A percentile compares a stretch with the other conserved stretches of the same genome.
These are phyloP conservation scores for Lucilia sericata DNA, from an alignment of 1,140 invertebrate genomes.

Conservation along the genomic window DNA sequence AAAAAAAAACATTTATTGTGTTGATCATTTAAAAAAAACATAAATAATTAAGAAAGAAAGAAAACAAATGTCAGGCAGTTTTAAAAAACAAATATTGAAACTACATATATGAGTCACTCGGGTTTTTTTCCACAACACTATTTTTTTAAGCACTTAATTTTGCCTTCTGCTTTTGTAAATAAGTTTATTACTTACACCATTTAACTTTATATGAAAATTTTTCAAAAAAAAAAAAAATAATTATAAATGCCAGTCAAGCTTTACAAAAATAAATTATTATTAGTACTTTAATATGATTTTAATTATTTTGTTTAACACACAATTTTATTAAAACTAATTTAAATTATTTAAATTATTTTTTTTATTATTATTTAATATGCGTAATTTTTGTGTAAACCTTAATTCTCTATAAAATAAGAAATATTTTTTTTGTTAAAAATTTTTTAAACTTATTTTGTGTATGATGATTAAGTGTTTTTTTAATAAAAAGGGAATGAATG, in stretches of 20 bases:
- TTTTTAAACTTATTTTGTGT: neutral
- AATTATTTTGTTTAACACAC: neutral
- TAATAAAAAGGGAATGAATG: too few species aligned
- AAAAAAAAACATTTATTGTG: too few species aligned
- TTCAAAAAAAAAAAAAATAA: neutral
- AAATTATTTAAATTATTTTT: neutral
- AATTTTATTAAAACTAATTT: neutral
- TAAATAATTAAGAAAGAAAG: too few species aligned
- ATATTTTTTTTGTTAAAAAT: neutral
- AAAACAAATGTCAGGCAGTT: too few species aligned
- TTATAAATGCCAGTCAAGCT: slow-evolving; percentile 22
- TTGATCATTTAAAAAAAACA: too few species aligned
- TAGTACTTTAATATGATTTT: neutral
- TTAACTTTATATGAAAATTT: neutral
- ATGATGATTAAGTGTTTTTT: slow-evolving; percentile 10
- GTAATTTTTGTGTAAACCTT: neutral
- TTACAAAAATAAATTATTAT: neutral
- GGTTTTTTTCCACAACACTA: too few species aligned
- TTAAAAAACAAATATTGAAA: too few species aligned
- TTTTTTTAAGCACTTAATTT: too few species aligned
- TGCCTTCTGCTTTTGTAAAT: neutral
- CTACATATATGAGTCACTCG: neutral
- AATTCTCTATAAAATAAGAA: slow-evolving; percentile 20
- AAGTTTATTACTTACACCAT: neutral
- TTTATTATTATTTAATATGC: neutral